A percentile compares a stretch with the other conserved stretches of the same genome.
These are phyloP conservation scores for Heliconius erato DNA, from an alignment of 2,888 invertebrate species.

Conservation along the genomic window DNA sequence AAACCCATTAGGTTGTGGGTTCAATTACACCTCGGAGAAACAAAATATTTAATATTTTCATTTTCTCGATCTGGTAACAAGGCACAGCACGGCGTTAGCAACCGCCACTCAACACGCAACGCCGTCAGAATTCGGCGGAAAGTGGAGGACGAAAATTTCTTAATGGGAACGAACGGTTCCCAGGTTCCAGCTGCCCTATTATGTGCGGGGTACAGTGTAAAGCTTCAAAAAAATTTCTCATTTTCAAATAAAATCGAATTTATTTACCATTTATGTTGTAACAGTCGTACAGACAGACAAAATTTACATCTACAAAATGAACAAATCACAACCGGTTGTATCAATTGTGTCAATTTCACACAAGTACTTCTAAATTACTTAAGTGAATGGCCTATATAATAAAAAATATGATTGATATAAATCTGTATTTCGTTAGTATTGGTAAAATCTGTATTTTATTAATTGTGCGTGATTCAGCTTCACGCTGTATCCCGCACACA, in stretches of 20 bases:
- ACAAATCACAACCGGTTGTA: background rate
- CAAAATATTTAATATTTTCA: too few species aligned
- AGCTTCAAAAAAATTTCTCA: background rate
- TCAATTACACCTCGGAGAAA: too few species aligned
- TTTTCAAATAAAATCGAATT: too few species aligned
- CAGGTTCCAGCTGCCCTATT: too few species aligned
- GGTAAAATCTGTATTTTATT: background rate
- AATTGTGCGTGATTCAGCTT: too few species aligned
- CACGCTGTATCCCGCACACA: too few species aligned
- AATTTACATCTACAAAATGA: background rate
- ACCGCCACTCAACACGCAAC: background rate
- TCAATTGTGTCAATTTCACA: conserved; percentile 41
- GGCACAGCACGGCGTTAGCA: background rate
- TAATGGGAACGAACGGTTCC: background rate
- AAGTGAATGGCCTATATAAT: background rate
- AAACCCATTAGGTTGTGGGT: background rate
- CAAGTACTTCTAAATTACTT: conserved; percentile 11
- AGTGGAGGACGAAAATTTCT: background rate
- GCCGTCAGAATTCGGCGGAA: background rate
- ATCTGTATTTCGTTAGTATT: background rate
- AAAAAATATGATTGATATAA: background rate
- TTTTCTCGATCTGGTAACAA: too few species aligned
- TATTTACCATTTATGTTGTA: background rate
- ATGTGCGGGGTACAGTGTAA: background rate
- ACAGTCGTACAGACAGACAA: background rate